A percentile compares a stretch with the other conserved stretches of the same genome.
Evolutionary conservation across 2,888 invertebrate species (phyloP).

Genomic region (Blastobasis adustella): DNA sequence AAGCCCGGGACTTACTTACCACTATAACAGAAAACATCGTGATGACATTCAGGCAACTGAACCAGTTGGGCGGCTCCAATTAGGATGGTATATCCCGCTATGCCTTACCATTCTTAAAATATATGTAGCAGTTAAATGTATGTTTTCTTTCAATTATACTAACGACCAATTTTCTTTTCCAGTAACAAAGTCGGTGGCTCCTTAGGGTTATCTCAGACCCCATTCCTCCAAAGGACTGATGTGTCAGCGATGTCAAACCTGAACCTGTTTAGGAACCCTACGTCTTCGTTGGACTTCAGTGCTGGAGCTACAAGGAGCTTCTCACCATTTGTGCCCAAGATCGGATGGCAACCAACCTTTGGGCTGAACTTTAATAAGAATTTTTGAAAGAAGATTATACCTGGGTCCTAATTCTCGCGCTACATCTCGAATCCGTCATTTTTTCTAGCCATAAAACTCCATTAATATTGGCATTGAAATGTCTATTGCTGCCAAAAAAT

Average conservation of each 20-base stretch:
- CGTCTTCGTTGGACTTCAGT: slow-evolving; percentile 29
- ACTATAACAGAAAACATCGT: too few species aligned
- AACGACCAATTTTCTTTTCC: slow-evolving; percentile 9
- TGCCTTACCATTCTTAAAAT: too few species aligned
- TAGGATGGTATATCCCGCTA: too few species aligned
- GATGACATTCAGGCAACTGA: too few species aligned
- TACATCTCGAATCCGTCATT: too few species aligned
- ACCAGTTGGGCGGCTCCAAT: too few species aligned
- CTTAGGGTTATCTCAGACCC: slow-evolving; percentile 24
- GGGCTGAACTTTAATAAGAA: not conserved
- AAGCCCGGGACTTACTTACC: too few species aligned
- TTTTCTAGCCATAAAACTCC: too few species aligned
- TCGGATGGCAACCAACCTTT: slow-evolving; percentile 23
- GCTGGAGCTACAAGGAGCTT: slow-evolving; percentile 23
- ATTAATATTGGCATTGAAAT: too few species aligned
- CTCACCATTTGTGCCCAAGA: slow-evolving; percentile 24
- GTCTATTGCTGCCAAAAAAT: too few species aligned
- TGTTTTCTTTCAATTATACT: not conserved
- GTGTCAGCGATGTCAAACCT: slow-evolving; percentile 29
- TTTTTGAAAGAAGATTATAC: not conserved
- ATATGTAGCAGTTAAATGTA: not conserved
- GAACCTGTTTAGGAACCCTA: slow-evolving; percentile 26
- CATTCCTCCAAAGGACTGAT: slow-evolving; percentile 26
- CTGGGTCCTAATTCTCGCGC: too few species aligned
- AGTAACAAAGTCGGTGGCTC: slow-evolving; percentile 31